Conservation (phyloP, 2,888 invertebrate species). For the Therioaphis trifolii region DNA sequence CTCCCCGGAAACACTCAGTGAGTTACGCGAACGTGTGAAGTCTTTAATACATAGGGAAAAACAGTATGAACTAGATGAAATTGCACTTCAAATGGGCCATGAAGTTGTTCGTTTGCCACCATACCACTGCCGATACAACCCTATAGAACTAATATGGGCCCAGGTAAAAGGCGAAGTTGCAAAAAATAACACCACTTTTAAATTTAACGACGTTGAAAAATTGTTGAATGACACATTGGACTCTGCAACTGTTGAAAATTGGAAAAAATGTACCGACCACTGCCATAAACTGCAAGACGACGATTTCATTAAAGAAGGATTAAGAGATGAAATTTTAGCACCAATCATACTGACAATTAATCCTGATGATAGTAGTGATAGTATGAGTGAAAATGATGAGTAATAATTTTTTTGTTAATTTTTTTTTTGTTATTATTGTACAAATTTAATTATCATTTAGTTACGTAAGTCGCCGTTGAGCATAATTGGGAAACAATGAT, state of each 20-base stretch:
- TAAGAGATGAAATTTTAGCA: neutral
- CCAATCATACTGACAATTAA: constrained; percentile 23
- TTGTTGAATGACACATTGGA: neutral
- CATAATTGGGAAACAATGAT: neutral
- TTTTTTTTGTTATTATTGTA: neutral
- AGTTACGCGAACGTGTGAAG: neutral
- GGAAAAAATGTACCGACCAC: neutral
- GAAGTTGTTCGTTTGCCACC: too few species aligned
- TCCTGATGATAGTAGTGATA: constrained; percentile 14
- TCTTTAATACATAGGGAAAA: neutral
- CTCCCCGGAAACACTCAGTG: neutral
- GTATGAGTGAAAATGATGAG: neutral
- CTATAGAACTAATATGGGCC: too few species aligned
- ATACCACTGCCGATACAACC: too few species aligned
- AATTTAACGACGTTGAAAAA: too few species aligned
- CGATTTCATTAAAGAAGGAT: constrained; percentile 8
- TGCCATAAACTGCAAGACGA: neutral
- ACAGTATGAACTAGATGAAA: too few species aligned
- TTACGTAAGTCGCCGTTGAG: neutral
- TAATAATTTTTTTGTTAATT: neutral
- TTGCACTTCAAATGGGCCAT: too few species aligned
- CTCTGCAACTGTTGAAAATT: neutral
- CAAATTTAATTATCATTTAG: too few species aligned
- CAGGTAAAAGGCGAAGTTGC: too few species aligned
- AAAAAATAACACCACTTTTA: too few species aligned